Conservation (phyloP, 1,140 invertebrate genomes). For the Caenorhabditis remanei region DNA sequence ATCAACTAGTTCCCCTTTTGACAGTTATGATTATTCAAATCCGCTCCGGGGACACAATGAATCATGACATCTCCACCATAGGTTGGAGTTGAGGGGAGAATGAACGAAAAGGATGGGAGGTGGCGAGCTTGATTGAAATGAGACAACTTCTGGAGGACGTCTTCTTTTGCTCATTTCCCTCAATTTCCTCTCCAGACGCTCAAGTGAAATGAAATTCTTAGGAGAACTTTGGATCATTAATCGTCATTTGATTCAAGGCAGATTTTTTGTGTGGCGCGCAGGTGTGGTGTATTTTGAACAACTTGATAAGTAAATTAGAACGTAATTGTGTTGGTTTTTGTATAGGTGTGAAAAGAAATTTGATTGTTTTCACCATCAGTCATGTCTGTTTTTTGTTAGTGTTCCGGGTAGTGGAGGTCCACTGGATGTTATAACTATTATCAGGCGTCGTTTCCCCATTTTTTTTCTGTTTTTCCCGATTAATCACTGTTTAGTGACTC, state of each 20-base stretch:
- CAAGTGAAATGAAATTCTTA: background rate
- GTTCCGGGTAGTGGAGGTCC: too few species aligned
- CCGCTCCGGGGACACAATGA: background rate
- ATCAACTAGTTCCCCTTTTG: background rate
- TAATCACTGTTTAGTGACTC: too few species aligned
- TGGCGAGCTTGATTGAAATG: background rate
- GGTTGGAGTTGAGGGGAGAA: background rate
- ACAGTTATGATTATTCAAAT: slow-evolving; percentile 13
- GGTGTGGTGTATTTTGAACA: background rate
- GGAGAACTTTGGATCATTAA: slow-evolving; percentile 13
- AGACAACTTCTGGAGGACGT: background rate
- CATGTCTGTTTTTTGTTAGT: too few species aligned
- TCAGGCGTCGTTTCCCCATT: too few species aligned
- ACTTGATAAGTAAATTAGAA: background rate
- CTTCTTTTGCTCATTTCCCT: background rate
- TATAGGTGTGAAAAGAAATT: too few species aligned
- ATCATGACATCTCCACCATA: background rate
- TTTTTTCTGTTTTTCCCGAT: too few species aligned
- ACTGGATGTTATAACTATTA: too few species aligned
- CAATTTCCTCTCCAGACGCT: slow-evolving; percentile 14
- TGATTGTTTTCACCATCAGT: too few species aligned
- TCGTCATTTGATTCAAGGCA: background rate
- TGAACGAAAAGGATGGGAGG: background rate
- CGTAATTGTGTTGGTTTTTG: too few species aligned
- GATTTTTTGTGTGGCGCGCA: background rate